These are phyloP conservation scores for Salticus scenicus DNA, from an alignment of 2,888 invertebrate species.

Conservation along the genomic window DNA sequence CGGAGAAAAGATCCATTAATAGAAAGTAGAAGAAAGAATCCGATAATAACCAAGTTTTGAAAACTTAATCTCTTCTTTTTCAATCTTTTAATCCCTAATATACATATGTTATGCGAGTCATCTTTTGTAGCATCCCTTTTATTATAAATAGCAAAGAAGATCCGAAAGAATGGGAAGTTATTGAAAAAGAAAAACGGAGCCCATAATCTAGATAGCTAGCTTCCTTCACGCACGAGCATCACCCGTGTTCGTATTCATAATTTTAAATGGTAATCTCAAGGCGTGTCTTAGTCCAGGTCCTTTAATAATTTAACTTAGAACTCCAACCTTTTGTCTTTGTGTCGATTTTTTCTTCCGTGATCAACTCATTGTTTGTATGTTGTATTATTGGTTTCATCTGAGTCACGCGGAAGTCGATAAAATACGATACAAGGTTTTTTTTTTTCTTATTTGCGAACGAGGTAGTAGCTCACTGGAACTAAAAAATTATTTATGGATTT, in stretches of 20 bases:
- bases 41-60: neutral
- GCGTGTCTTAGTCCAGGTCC: neutral
- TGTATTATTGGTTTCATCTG: constrained; percentile 16
- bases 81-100: neutral
- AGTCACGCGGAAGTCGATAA: constrained; percentile 16
- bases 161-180: too few species aligned
- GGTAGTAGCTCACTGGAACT: constrained; percentile 8
- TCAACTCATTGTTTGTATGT: constrained; percentile 8
- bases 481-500: constrained; percentile 16
- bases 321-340: constrained; percentile 14
- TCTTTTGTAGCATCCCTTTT: neutral
- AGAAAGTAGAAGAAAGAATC: neutral
- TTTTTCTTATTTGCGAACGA: too few species aligned
- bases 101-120: neutral
- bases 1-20: too few species aligned
- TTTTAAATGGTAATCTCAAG: neutral
- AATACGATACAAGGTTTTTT: constrained; percentile 2
- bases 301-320: constrained; percentile 7
- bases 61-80: neutral
- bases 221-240: neutral
- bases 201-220: too few species aligned
- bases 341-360: constrained; percentile 16
- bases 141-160: too few species aligned
- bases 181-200: too few species aligned
- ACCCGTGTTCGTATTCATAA: neutral